These are phyloP conservation scores for Eristalis pertinax DNA, from an alignment of 2,888 invertebrate genomes.

Conservation along the genomic window DNA sequence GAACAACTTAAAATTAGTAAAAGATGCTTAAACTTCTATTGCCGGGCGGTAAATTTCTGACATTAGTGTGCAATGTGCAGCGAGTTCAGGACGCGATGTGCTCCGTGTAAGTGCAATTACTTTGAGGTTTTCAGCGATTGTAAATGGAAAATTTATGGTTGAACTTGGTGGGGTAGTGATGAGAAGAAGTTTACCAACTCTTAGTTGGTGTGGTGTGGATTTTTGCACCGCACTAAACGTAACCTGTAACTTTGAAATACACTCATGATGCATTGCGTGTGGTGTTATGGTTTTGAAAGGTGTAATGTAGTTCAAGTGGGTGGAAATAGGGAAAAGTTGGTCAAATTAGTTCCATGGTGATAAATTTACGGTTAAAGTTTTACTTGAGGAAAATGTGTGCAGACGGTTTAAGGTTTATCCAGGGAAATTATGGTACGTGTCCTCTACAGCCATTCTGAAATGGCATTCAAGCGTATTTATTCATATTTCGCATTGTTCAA, in stretches of 20 bases:
- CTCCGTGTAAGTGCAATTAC: conserved; percentile 50
- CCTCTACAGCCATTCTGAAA: background rate
- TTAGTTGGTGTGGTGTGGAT: conserved; percentile 14
- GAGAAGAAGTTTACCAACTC: conserved; percentile 22
- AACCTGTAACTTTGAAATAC: background rate
- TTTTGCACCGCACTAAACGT: background rate
- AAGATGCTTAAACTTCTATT: conserved; percentile 66
- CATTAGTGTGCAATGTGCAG: conserved; percentile 17
- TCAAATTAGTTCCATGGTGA: conserved; percentile 1
- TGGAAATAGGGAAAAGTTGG: background rate
- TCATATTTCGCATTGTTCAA: too few species aligned
- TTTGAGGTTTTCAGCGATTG: conserved; percentile 68
- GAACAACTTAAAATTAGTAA: conserved; percentile 67
- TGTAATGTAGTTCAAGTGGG: background rate
- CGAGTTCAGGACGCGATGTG: conserved; percentile 32
- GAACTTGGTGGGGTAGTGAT: conserved; percentile 31
- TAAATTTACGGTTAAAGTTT: conserved; percentile 1
- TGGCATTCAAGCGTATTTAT: background rate
- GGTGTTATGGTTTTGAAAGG: conserved; percentile 23
- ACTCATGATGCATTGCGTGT: conserved; percentile 6
- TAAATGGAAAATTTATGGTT: conserved; percentile 61
- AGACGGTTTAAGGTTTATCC: background rate
- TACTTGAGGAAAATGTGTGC: too few species aligned
- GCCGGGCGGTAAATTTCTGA: conserved; percentile 52
- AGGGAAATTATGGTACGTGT: background rate